phyloP scores from a whole-genome alignment of 1,140 invertebrate genomes.

The Vollenhovia emeryi region DNA sequence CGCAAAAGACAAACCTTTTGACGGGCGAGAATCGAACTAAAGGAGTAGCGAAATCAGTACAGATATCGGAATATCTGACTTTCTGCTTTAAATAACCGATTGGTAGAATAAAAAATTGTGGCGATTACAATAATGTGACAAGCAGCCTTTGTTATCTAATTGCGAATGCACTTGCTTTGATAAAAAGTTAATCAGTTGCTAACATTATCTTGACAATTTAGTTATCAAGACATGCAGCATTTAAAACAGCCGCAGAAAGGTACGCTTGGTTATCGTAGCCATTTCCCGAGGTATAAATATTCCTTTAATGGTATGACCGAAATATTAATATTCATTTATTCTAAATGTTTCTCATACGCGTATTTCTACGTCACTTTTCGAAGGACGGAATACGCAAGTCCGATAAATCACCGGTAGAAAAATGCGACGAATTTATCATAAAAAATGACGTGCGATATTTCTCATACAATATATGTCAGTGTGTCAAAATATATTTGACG shows the following conservation, averaged over 20 bases:
- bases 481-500: not conserved
- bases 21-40: too few relatives aligned
- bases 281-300: not conserved
- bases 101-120: not conserved
- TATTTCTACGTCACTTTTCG: not conserved
- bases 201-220: not conserved
- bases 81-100: not conserved
- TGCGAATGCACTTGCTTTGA: not conserved
- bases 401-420: not conserved
- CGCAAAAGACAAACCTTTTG: not conserved
- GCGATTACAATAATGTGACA: not conserved
- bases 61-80: not conserved
- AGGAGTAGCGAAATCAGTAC: not conserved
- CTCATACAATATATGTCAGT: not conserved
- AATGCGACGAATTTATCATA: not conserved
- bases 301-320: not conserved
- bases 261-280: not conserved
- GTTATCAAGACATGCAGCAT: not conserved
- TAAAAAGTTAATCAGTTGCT: not conserved
- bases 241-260: not conserved
- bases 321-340: conserved; percentile 11
- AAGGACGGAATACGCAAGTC: not conserved
- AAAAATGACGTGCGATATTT: not conserved
- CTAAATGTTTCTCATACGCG: not conserved
- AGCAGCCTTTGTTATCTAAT: not conserved